A percentile compares a stretch with the other conserved stretches of the same genome.
Evolutionary conservation across 2,888 invertebrate species (phyloP).

Genomic region (Petrophora chlorosata): DNA sequence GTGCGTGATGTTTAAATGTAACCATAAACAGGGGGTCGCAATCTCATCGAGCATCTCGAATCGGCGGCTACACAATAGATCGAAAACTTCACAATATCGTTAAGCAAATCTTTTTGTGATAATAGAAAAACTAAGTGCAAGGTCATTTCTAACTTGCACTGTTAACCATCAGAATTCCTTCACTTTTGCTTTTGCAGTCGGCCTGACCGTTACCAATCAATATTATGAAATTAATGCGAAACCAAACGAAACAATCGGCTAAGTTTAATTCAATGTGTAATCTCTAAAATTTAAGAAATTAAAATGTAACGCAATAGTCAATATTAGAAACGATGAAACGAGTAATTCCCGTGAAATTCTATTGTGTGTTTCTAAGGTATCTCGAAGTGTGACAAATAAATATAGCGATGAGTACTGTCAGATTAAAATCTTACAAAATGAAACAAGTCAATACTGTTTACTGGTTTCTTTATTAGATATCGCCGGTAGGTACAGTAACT

Average conservation of each 20-base stretch:
- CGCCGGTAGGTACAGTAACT: constrained; percentile 76
- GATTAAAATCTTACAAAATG: no score
- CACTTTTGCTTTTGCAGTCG: constrained; percentile 31
- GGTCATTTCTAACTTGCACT: constrained; percentile 45
- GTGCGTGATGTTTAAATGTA: constrained; percentile 20
- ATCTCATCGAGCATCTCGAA: constrained; percentile 47
- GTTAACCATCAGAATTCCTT: constrained; percentile 47
- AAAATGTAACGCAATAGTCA: no score
- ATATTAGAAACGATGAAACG: no score
- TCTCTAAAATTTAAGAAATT: no score
- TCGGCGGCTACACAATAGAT: constrained; percentile 46
- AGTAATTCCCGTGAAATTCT: no score
- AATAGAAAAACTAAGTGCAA: constrained; percentile 45
- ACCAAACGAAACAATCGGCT: constrained; percentile 46
- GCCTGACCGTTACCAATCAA: constrained; percentile 29
- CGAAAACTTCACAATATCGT: constrained; percentile 48
- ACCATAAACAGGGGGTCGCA: constrained; percentile 28
- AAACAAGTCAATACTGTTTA: constrained; percentile 51
- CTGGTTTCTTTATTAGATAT: constrained; percentile 76
- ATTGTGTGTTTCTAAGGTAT: no score
- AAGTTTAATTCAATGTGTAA: no score
- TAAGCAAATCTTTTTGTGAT: constrained; percentile 44
- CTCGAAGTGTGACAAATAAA: no score
- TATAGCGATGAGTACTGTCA: no score
- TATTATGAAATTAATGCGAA: constrained; percentile 37